Percentiles rank a stretch among this genome's conserved stretches.
Conservation (phyloP, 2,797 vertebrate species). For the Myotis daubentonii region DNA sequence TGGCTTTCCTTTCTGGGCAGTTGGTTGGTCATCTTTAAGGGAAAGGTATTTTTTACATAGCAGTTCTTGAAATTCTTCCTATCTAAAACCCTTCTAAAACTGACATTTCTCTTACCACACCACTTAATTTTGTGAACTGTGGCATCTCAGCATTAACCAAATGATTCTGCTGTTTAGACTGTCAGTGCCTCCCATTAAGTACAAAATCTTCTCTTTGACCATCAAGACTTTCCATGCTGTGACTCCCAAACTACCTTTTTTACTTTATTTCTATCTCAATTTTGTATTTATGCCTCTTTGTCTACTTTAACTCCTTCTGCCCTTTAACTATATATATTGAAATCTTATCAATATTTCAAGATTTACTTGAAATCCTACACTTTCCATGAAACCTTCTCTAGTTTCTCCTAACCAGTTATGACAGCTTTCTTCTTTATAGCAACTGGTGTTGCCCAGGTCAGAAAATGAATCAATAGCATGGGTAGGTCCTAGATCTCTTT, state of each 20-base stretch:
- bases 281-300: neutral
- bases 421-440: neutral
- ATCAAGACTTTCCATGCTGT: neutral
- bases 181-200: neutral
- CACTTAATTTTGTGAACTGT: conserved; percentile 31
- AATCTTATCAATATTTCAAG: neutral
- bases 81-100: neutral
- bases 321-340: neutral
- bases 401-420: neutral
- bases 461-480: neutral
- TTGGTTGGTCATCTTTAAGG: neutral
- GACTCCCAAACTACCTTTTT: neutral
- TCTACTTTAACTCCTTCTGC: neutral
- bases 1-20: neutral
- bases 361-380: neutral
- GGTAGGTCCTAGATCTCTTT: neutral
- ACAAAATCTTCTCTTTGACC: neutral
- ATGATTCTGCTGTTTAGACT: neutral
- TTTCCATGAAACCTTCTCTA: neutral
- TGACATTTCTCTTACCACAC: neutral
- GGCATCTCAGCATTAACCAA: neutral
- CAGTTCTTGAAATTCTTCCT: conserved; percentile 36
- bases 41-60: conserved; percentile 24
- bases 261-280: neutral
- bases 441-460: neutral